Percentiles rank a stretch among this genome's conserved stretches.
Conservation (phyloP, 92 coral and sea anemone species). For the Nematostella vectensis region DNA sequence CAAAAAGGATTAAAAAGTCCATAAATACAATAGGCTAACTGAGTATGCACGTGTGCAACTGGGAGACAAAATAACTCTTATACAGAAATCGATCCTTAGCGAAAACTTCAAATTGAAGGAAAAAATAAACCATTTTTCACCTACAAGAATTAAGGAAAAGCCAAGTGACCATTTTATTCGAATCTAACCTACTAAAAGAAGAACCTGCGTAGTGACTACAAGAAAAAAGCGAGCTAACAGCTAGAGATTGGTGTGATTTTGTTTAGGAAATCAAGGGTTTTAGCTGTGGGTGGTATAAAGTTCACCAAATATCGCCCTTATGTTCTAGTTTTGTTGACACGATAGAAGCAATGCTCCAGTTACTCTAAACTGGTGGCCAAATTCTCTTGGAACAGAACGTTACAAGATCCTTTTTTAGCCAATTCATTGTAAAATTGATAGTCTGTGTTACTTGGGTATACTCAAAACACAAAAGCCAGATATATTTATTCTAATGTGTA, state of each 20-base stretch:
- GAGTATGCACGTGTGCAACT: constrained; percentile 68
- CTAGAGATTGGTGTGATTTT: not conserved
- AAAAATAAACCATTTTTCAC: too few species aligned
- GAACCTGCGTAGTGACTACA: too few species aligned
- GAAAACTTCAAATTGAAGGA: not conserved
- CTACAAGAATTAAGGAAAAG: too few species aligned
- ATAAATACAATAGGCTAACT: constrained; percentile 44
- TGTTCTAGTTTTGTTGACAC: too few species aligned
- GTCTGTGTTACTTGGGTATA: not conserved
- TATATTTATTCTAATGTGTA: not conserved
- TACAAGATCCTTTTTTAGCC: constrained; percentile 1
- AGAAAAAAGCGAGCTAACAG: not conserved
- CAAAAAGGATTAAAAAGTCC: constrained; percentile 19
- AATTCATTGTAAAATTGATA: not conserved
- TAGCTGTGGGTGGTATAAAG: not conserved
- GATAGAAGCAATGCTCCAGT: not conserved
- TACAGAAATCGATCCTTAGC: not conserved
- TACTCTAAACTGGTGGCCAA: constrained; percentile 16
- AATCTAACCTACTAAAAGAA: too few species aligned
- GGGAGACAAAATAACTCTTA: constrained; percentile 51
- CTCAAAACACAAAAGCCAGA: not conserved
- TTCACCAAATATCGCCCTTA: not conserved
- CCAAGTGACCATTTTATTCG: too few species aligned
- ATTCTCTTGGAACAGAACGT: constrained; percentile 17
- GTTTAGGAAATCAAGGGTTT: not conserved